phyloP scores from a whole-genome alignment of 1,140 invertebrate species.

The Camponotus pennsylvanicus region DNA sequence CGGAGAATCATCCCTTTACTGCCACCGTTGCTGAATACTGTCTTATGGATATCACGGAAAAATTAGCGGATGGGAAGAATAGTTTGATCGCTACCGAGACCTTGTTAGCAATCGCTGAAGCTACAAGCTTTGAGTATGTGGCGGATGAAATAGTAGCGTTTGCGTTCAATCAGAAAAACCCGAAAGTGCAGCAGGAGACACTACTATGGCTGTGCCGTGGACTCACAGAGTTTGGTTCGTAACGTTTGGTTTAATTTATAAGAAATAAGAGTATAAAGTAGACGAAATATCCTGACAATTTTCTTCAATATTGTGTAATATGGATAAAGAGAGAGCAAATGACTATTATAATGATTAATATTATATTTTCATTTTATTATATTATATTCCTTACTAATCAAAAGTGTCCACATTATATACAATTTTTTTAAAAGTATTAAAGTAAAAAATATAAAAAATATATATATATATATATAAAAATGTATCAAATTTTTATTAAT shows the following conservation, averaged over 20 bases:
- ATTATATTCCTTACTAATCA: too few species aligned
- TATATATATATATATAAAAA: too few species aligned
- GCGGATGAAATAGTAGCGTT: conserved; percentile 90
- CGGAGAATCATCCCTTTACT: conserved; percentile 91
- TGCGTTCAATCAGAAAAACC: conserved; percentile 96
- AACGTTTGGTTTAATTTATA: conserved; percentile 44
- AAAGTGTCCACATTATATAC: too few species aligned
- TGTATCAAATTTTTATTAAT: conserved; percentile 9
- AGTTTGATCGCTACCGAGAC: conserved; percentile 90
- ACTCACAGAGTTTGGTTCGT: conserved; percentile 95
- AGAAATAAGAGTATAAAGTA: too few species aligned
- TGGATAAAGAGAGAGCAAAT: too few species aligned
- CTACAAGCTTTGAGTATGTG: conserved; percentile 92
- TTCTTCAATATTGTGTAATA: too few species aligned
- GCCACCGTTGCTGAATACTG: conserved; percentile 91
- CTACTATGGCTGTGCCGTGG: conserved; percentile 92
- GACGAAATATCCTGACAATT: too few species aligned
- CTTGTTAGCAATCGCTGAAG: conserved; percentile 92
- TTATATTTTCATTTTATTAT: too few species aligned
- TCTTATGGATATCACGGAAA: conserved; percentile 93
- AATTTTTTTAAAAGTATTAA: background rate
- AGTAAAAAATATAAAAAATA: conserved; percentile 12
- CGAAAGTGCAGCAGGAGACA: conserved; percentile 95
- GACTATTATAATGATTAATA: too few species aligned
- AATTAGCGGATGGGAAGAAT: conserved; percentile 95